phyloP scores from a whole-genome alignment of 2,888 invertebrate species.

The Eulithis prunata region DNA sequence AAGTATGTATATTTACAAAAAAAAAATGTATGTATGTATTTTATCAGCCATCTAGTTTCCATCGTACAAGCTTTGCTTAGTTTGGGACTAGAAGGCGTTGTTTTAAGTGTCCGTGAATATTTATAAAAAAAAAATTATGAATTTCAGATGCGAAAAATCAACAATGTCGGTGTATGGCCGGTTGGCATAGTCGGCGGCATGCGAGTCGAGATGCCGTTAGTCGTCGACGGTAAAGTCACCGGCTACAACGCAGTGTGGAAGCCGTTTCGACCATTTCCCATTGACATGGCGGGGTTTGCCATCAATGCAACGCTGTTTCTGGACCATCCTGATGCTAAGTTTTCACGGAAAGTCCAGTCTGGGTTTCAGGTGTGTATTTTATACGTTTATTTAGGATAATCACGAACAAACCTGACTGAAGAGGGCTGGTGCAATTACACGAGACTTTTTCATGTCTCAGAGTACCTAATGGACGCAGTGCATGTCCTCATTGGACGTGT shows the following conservation, averaged over 20 bases:
- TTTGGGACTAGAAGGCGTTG: too few relatives aligned
- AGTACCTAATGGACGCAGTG: too few relatives aligned
- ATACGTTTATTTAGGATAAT: not conserved
- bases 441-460: too few relatives aligned
- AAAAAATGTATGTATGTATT: too few relatives aligned
- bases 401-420: not conserved
- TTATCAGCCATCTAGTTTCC: too few relatives aligned
- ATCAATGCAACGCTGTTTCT: slow-evolving; percentile 91
- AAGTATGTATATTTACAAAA: too few relatives aligned
- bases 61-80: too few relatives aligned
- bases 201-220: slow-evolving; percentile 94
- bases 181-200: slow-evolving; percentile 98
- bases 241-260: slow-evolving; percentile 92
- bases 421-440: too few relatives aligned
- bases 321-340: slow-evolving; percentile 88
- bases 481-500: too few relatives aligned
- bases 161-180: slow-evolving; percentile 95
- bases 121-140: too few relatives aligned
- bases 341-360: slow-evolving; percentile 93
- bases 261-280: slow-evolving; percentile 95
- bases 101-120: too few relatives aligned
- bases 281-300: slow-evolving; percentile 99
- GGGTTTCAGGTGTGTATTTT: slow-evolving; percentile 89
- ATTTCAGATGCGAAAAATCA: slow-evolving; percentile 90
- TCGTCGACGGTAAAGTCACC: slow-evolving; percentile 84